Percentiles rank a stretch among this genome's conserved stretches.
Conservation (phyloP, 2,113 vertebrate species). For the Mirza zaza region DNA sequence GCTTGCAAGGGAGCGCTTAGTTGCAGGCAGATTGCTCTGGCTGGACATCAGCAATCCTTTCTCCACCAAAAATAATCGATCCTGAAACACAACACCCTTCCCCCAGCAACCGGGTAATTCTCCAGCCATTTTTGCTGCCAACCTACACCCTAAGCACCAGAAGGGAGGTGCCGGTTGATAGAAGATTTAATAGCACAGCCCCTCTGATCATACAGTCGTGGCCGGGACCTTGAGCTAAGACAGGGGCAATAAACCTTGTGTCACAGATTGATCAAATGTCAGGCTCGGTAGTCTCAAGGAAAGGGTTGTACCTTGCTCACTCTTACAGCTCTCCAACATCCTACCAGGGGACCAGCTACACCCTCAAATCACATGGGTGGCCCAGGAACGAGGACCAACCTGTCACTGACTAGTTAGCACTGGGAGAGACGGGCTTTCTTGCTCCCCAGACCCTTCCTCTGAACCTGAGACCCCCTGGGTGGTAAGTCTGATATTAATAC, state of each 20-base stretch:
- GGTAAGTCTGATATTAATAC: not conserved
- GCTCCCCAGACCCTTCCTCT: not conserved
- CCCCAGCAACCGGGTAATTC: not conserved
- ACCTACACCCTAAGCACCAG: not conserved
- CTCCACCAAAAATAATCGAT: not conserved
- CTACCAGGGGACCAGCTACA: not conserved
- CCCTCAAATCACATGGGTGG: not conserved
- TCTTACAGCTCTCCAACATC: not conserved
- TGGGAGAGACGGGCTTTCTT: not conserved
- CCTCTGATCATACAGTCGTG: not conserved
- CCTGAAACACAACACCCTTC: not conserved
- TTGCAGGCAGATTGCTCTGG: not conserved
- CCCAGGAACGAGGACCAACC: not conserved
- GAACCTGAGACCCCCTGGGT: not conserved
- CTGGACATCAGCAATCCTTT: not conserved
- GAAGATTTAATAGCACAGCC: not conserved
- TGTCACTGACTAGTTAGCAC: fast-evolving
- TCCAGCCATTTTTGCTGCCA: not conserved
- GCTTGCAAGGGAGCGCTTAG: not conserved
- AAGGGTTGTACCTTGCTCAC: not conserved
- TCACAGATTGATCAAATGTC: not conserved
- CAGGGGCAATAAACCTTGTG: not conserved
- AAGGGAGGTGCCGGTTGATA: not conserved
- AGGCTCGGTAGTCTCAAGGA: not conserved
- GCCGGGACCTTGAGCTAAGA: not conserved